phyloP scores from a whole-genome alignment of 2,888 invertebrate genomes.

The Smittia sp. region DNA sequence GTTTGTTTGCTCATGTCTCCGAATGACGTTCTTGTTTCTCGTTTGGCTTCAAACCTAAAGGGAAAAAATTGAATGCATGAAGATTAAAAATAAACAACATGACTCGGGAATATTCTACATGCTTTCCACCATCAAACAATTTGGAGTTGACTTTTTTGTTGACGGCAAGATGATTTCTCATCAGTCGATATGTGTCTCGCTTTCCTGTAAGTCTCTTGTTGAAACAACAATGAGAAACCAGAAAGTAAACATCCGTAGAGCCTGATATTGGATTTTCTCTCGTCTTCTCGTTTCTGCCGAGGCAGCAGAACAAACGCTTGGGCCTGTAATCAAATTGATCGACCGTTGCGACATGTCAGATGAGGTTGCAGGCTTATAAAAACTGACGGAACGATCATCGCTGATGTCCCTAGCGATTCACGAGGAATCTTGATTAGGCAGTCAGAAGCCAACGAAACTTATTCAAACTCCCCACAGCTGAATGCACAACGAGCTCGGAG shows the following conservation, averaged over 20 bases:
- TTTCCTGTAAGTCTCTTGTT: not conserved
- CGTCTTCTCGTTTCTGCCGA: too few species aligned
- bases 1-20: conserved; percentile 36
- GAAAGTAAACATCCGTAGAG: not conserved
- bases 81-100: conserved; percentile 36
- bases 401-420: too few species aligned
- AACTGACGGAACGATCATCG: too few species aligned
- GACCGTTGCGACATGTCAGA: not conserved
- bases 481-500: too few species aligned
- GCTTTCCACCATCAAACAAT: not conserved
- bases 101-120: not conserved
- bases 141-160: not conserved
- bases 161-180: not conserved
- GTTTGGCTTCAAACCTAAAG: not conserved
- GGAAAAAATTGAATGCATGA: conserved; percentile 1
- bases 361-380: too few species aligned
- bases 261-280: not conserved
- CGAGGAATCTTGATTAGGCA: too few species aligned
- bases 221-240: not conserved
- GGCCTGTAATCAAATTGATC: not conserved
- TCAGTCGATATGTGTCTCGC: too few species aligned
- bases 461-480: too few species aligned
- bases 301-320: not conserved
- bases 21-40: conserved; percentile 30
- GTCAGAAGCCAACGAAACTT: too few species aligned